Base-by-base conservation (phyloP, 1,140 invertebrate genomes). In the Drosophila funebris region DNA sequence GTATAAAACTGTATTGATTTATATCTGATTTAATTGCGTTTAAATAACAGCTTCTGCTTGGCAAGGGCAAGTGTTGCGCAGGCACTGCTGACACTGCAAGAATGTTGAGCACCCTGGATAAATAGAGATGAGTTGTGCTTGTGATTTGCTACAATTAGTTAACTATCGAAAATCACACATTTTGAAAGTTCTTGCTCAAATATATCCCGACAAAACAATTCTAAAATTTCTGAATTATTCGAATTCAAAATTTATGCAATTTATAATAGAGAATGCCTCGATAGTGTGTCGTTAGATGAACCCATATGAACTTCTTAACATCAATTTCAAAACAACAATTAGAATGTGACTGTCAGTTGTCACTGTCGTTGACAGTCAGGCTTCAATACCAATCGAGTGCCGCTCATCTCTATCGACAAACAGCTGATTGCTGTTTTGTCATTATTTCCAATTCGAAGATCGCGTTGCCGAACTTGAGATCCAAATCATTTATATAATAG, bases 391-490 rank as follows among this genome's bases (percentile, higher is more conserved):
- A 36, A 14, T 46, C 22, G 20, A 18, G 14, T 18, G 33, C 14
- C 7, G 33, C 8, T 37, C 69, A 31, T 43, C 73, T 36, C 61
- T 53, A 43, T 5, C 6, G n/a, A 2, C 16, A 16, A 75, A 57
- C 72, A 72, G 73, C 73, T 66, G 68, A 39, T 58, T 27, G 20
- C 43, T 53, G 60, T 66, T 60, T 52, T 46, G 24, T 43, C 46
- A 39, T 69, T 68, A 46, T 46, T 54, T 48, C 9, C 14, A 37
- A 36, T 57, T 22, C 1, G n/a, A 44, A 50, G 36, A 52, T 29
- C 69, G 43, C 22, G 31, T 57, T 57, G 14, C 36, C 16, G 14
- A 39, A 54, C 50, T 18, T 3, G 4, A 31, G 16, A 48, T 41
- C 14, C 8, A 31, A 31, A 43, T 52, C 1, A 11, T 64, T 76